Evolutionary conservation across 1,140 invertebrate species (phyloP).

Genomic region (Camponotus vicinus): DNA sequence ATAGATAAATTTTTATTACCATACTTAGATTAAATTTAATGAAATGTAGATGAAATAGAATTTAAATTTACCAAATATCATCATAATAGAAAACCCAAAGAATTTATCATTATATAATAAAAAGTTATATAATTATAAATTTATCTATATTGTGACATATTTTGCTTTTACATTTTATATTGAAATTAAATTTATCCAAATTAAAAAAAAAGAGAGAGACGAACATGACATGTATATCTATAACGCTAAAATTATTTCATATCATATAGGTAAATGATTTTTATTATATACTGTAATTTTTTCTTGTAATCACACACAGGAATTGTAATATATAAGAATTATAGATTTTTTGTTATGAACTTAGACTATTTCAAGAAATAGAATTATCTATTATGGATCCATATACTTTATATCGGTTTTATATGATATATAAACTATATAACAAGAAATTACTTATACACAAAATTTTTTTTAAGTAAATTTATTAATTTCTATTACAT

Average conservation of each 20-base stretch:
- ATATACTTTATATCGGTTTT: background rate
- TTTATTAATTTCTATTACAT: conserved; percentile 51
- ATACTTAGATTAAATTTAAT: conserved; percentile 89
- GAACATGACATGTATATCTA: background rate
- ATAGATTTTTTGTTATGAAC: background rate
- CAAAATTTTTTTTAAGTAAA: conserved; percentile 51
- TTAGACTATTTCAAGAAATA: background rate
- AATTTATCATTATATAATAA: background rate
- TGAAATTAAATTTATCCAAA: conserved; percentile 6
- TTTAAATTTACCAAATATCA: background rate
- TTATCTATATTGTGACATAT: background rate
- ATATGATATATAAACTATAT: background rate
- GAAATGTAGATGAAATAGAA: background rate
- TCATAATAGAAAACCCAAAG: background rate
- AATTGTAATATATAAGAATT: background rate
- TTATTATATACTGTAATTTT: too few species aligned
- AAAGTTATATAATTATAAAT: background rate
- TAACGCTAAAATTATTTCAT: too few species aligned
- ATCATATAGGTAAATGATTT: too few species aligned
- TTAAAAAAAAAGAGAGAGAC: background rate
- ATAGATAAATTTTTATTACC: conserved; percentile 93
- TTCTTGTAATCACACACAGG: too few species aligned
- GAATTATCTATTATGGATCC: conserved; percentile 3
- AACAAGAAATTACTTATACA: conserved; percentile 26
- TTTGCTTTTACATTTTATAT: background rate